phyloP scores from a whole-genome alignment of 2,113 vertebrate genomes.

The Hippoglossus stenolepis region DNA sequence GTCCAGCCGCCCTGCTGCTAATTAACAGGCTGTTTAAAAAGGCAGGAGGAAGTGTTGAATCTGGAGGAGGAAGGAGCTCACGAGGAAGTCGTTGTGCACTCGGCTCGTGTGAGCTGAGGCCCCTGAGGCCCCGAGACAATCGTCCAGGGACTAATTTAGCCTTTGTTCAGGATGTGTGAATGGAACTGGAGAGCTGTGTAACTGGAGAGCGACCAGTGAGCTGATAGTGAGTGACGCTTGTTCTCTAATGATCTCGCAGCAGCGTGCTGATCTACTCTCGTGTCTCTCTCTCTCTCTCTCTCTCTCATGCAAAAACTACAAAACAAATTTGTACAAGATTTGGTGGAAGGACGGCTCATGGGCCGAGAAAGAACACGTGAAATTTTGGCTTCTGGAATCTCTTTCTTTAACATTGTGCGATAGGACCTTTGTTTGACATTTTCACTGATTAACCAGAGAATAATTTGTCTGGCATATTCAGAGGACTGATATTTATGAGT shows the following conservation, averaged over 20 bases:
- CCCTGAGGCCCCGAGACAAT: too few species aligned
- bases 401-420: too few species aligned
- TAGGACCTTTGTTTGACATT: too few species aligned
- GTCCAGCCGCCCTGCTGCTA: conserved; percentile 47
- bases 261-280: conserved; percentile 49
- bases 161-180: conserved; percentile 64
- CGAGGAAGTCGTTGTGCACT: conserved; percentile 53
- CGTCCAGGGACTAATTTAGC: conserved; percentile 59
- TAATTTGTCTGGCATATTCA: too few species aligned
- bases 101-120: not conserved
- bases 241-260: conserved; percentile 63
- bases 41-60: too few species aligned
- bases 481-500: too few species aligned
- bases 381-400: too few species aligned
- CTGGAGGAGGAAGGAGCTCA: conserved; percentile 38
- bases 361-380: too few species aligned
- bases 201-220: conserved; percentile 44
- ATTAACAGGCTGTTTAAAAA: conserved; percentile 50
- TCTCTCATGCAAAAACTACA: too few species aligned
- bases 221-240: conserved; percentile 42
- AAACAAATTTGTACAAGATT: too few species aligned
- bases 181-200: conserved; percentile 27
- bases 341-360: too few species aligned
- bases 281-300: conserved; percentile 20
- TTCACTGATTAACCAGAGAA: too few species aligned